phyloP scores from a whole-genome alignment of 2,113 vertebrate genomes.

The Scytalopus superciliaris region DNA sequence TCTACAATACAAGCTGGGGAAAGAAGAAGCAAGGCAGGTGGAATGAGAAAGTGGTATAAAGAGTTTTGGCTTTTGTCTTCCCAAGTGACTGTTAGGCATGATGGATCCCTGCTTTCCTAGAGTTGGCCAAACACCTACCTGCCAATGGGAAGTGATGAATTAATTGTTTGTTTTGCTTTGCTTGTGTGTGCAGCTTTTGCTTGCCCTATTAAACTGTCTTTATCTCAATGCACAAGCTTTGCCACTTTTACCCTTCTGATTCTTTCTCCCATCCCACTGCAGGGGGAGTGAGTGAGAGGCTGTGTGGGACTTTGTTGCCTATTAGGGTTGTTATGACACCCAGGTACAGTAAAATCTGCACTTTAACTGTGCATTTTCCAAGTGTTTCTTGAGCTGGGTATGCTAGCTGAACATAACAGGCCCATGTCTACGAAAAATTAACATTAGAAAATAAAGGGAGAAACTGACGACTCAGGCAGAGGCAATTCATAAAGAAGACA shows the following conservation, averaged over 20 bases:
- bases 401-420: background rate
- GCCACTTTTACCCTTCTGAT: background rate
- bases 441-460: background rate
- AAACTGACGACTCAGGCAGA: background rate
- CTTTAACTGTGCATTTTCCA: background rate
- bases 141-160: background rate
- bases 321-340: fast-evolving
- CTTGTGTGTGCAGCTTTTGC: background rate
- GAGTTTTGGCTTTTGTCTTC: background rate
- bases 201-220: background rate
- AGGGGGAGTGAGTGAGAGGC: background rate
- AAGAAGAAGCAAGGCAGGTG: background rate
- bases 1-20: background rate
- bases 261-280: background rate
- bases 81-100: fast-evolving
- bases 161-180: background rate
- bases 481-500: background rate
- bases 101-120: background rate
- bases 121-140: background rate
- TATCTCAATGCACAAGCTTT: background rate
- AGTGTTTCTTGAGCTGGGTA: background rate
- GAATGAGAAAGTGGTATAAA: background rate
- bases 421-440: background rate
- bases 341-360: background rate
- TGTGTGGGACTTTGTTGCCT: background rate